These are phyloP conservation scores for Ceratotherium simum DNA, from an alignment of 2,113 vertebrate species.

Conservation along the genomic window DNA sequence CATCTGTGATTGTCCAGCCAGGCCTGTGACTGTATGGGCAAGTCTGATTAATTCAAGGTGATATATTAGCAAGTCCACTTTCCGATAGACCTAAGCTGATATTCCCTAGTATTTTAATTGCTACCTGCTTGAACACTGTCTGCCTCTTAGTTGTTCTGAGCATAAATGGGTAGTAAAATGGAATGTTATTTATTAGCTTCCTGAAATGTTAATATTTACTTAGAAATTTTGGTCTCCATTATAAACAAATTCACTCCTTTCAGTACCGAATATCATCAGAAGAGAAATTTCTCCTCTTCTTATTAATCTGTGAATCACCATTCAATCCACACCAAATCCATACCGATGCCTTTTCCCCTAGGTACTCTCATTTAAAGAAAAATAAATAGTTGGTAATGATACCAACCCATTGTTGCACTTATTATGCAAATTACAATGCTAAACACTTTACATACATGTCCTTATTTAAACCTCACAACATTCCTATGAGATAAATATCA, in stretches of 20 bases:
- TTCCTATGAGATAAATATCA: neutral
- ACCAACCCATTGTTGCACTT: neutral
- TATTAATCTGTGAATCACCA: neutral
- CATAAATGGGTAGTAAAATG: neutral
- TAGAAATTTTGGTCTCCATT: slow-evolving; percentile 14
- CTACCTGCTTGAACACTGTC: neutral
- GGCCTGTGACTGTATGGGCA: neutral
- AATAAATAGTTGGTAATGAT: neutral
- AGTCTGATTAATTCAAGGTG: neutral
- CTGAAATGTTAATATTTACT: neutral
- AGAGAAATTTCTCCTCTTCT: neutral
- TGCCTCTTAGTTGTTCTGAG: neutral
- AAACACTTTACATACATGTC: neutral
- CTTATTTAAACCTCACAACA: neutral
- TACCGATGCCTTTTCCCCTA: neutral
- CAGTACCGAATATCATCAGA: neutral
- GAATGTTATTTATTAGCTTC: neutral
- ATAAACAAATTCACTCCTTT: slow-evolving; percentile 11
- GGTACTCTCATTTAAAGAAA: neutral
- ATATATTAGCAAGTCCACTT: neutral
- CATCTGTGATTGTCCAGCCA: neutral
- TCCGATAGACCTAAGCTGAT: neutral
- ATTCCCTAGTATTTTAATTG: neutral
- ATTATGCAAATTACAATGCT: neutral
- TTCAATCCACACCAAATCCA: neutral